Conservation (phyloP, 2,113 vertebrate genomes). For the Fregetta grallaria region DNA sequence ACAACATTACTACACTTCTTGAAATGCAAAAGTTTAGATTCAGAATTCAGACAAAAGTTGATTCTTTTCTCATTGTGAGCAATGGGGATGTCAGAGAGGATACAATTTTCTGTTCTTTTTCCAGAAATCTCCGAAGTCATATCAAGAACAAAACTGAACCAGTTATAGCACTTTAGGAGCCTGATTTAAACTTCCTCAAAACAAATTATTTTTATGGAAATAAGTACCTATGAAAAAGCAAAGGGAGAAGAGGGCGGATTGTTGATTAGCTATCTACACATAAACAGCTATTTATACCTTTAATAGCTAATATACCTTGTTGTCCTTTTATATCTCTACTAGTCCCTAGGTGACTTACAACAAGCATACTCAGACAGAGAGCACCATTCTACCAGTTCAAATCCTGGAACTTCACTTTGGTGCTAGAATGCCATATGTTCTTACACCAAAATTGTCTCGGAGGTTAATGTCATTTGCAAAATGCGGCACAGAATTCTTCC, state of each 20-base stretch:
- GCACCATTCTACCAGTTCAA: neutral
- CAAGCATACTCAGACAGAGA: neutral
- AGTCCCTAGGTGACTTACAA: neutral
- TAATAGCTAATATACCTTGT: neutral
- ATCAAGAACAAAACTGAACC: neutral
- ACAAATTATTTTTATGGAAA: neutral
- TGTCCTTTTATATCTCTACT: neutral
- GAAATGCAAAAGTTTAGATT: neutral
- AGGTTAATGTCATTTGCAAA: neutral
- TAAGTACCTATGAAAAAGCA: neutral
- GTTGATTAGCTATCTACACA: neutral
- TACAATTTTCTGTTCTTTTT: neutral
- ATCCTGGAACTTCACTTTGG: neutral
- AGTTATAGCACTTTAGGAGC: neutral
- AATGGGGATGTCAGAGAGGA: neutral
- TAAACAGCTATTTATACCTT: neutral
- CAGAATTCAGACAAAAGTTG: neutral
- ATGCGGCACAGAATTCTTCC: neutral
- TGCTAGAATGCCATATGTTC: neutral
- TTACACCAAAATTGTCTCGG: neutral
- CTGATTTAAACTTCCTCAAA: neutral
- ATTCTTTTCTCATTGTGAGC: neutral
- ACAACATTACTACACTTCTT: neutral
- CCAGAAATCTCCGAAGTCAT: neutral
- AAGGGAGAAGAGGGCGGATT: neutral